phyloP scores from a whole-genome alignment of 2,113 vertebrate species.

The Axis porcinus region DNA sequence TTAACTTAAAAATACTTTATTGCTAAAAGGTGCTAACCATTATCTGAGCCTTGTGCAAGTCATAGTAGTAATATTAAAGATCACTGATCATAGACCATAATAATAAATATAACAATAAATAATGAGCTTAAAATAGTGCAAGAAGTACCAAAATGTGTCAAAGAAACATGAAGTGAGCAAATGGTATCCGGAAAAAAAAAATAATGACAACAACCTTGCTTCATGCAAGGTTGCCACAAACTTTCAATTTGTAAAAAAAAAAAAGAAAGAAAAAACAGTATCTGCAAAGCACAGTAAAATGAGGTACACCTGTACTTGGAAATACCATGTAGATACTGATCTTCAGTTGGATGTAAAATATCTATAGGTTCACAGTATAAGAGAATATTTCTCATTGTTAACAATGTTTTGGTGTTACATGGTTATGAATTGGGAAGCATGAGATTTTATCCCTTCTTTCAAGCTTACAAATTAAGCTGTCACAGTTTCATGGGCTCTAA shows the following conservation, averaged over 20 bases:
- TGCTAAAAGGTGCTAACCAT: neutral
- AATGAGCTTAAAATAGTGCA: neutral
- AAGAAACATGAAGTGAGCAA: neutral
- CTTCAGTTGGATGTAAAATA: neutral
- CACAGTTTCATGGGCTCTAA: neutral
- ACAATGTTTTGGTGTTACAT: neutral
- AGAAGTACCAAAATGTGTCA: neutral
- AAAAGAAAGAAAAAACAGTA: neutral
- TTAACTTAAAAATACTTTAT: neutral
- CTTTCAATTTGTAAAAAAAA: neutral
- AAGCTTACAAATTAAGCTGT: neutral
- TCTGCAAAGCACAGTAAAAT: neutral
- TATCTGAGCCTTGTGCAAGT: neutral
- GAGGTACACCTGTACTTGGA: neutral
- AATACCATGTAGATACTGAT: neutral
- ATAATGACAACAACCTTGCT: neutral
- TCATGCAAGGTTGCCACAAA: neutral
- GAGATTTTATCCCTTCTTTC: neutral
- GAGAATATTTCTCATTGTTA: neutral
- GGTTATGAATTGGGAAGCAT: neutral
- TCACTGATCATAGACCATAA: neutral
- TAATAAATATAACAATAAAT: neutral
- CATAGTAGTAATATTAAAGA: neutral
- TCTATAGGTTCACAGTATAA: neutral
- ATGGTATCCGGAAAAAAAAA: neutral